Percentiles rank a stretch among this genome's conserved stretches.
Conservation (phyloP, 2,888 invertebrate species). For the Drosophila vallismaia region DNA sequence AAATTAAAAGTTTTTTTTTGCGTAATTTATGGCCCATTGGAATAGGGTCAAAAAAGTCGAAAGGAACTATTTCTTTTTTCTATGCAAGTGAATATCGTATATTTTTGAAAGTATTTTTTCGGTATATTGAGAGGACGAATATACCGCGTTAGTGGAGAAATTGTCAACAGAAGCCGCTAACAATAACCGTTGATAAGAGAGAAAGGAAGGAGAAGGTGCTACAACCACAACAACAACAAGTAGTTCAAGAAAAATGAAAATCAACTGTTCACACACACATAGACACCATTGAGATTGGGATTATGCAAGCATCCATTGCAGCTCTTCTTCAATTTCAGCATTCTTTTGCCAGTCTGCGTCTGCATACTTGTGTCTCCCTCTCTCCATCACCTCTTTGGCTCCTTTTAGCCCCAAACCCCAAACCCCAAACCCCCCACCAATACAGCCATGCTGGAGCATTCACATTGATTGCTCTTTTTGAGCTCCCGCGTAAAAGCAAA, state of each 20-base stretch:
- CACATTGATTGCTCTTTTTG: constrained; percentile 37
- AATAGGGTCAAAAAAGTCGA: background rate
- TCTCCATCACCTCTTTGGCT: constrained; percentile 3
- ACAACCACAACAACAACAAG: constrained; percentile 40
- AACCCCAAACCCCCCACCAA: background rate
- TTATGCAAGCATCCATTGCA: constrained; percentile 49
- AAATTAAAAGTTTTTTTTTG: background rate
- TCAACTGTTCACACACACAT: constrained; percentile 17
- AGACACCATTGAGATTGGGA: constrained; percentile 11
- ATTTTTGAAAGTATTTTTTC: background rate
- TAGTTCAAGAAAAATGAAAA: constrained; percentile 7
- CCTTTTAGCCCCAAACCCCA: background rate
- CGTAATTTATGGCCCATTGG: background rate
- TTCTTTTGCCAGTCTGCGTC: constrained; percentile 65
- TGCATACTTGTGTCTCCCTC: constrained; percentile 57
- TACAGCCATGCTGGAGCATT: constrained; percentile 22
- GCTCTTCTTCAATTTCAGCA: constrained; percentile 74
- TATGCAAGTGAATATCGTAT: background rate
- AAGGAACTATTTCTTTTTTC: background rate
- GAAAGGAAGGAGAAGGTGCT: constrained; percentile 14
- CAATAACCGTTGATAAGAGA: constrained; percentile 39
- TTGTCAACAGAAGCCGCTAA: constrained; percentile 44
- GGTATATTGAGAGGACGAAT: background rate
- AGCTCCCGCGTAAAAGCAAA: constrained; percentile 33
- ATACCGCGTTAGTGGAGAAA: constrained; percentile 5